These are phyloP conservation scores for Drosophila affinis DNA, from an alignment of 2,888 invertebrate species.

Conservation along the genomic window DNA sequence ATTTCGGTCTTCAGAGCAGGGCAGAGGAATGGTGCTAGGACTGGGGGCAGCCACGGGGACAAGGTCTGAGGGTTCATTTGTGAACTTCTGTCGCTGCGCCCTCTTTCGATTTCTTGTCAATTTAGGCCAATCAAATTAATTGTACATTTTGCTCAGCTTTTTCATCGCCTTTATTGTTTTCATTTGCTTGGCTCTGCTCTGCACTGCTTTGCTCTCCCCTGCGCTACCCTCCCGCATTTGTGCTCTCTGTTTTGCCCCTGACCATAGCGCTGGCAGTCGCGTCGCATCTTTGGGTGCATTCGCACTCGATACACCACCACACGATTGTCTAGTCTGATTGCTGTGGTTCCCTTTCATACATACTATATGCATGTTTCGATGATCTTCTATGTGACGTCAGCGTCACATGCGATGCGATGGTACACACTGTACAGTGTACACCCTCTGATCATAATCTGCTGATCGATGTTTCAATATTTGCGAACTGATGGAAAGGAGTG, in stretches of 20 bases:
- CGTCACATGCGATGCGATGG: constrained; percentile 18
- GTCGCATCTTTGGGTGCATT: constrained; percentile 24
- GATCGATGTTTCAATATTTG: neutral
- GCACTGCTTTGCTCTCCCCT: no score
- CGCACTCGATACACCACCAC: constrained; percentile 36
- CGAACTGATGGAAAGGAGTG: neutral
- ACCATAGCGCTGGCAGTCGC: neutral
- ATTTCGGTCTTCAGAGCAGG: neutral
- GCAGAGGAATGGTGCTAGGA: no score
- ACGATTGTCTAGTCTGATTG: constrained; percentile 4
- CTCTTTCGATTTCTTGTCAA: constrained; percentile 45
- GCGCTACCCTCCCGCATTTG: neutral
- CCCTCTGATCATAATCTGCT: neutral
- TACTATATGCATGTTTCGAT: neutral
- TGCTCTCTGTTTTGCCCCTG: constrained; percentile 1
- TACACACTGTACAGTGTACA: neutral
- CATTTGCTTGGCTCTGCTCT: constrained; percentile 9
- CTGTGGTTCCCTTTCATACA: neutral
- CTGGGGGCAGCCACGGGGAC: no score
- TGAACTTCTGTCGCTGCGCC: neutral
- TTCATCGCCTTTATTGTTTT: constrained; percentile 38
- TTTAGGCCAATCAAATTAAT: constrained; percentile 60
- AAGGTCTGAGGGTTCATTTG: neutral
- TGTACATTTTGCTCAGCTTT: constrained; percentile 39
- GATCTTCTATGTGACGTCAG: constrained; percentile 13